phyloP scores from a whole-genome alignment of 2,888 invertebrate species.

The Cylindroiulus punctatus region DNA sequence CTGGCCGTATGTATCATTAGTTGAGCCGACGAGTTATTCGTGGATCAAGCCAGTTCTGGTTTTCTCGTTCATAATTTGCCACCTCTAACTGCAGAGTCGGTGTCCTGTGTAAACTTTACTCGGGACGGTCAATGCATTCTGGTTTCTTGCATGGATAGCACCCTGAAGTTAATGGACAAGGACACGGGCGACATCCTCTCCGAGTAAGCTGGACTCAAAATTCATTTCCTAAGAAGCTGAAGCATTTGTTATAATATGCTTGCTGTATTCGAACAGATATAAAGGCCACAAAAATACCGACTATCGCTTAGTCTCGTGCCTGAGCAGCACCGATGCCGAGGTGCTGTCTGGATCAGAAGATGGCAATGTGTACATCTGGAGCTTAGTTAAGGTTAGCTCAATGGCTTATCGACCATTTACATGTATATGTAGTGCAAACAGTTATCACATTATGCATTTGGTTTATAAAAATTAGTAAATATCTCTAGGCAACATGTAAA shows the following conservation, averaged over 20 bases:
- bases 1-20: slow-evolving; percentile 73
- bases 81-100: slow-evolving; percentile 71
- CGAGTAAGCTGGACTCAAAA: slow-evolving; percentile 68
- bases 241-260: background rate
- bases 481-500: too few relatives aligned
- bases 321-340: slow-evolving; percentile 84
- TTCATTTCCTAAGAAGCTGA: background rate
- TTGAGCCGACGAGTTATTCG: background rate
- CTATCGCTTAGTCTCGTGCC: slow-evolving; percentile 86
- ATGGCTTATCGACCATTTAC: too few relatives aligned
- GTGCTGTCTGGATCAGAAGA: slow-evolving; percentile 90
- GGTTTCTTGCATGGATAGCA: slow-evolving; percentile 83
- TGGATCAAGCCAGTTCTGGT: background rate
- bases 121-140: slow-evolving; percentile 93
- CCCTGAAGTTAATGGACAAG: slow-evolving; percentile 88
- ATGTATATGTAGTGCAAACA: too few relatives aligned
- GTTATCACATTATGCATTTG: too few relatives aligned
- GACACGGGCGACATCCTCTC: slow-evolving; percentile 79
- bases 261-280: slow-evolving; percentile 71
- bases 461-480: too few relatives aligned
- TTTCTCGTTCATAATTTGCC: background rate
- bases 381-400: slow-evolving; percentile 78
- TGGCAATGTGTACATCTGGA: slow-evolving; percentile 88
- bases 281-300: slow-evolving; percentile 84
- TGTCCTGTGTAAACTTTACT: slow-evolving; percentile 85